These are phyloP conservation scores for Brevimyrus niger DNA, from an alignment of 2,113 vertebrate species.

Conservation along the genomic window DNA sequence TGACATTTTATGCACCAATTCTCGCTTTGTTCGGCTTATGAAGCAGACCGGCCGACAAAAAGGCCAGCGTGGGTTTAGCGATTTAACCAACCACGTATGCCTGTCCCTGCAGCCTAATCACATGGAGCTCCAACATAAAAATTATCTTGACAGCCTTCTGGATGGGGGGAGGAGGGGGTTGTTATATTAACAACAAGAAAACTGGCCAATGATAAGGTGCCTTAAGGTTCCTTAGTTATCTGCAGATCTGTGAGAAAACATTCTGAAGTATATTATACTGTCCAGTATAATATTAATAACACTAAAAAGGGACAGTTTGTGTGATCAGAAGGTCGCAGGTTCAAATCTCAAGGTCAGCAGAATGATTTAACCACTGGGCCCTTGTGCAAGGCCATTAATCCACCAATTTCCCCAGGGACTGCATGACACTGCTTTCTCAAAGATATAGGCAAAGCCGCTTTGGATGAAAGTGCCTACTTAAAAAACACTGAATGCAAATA, in stretches of 20 bases:
- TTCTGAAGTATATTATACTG: not conserved
- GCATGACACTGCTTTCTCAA: not conserved
- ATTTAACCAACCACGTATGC: not conserved
- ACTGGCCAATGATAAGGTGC: not conserved
- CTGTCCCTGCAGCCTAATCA: not conserved
- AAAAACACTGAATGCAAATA: not conserved
- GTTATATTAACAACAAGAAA: not conserved
- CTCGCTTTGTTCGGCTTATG: not conserved
- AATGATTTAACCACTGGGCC: not conserved
- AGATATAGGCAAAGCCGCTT: not conserved
- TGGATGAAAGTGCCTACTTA: not conserved
- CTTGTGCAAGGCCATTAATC: not conserved
- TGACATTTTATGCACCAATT: slow-evolving; percentile 12
- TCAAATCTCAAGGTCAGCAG: not conserved
- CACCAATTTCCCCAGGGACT: not conserved
- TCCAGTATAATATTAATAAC: not conserved
- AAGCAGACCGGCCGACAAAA: not conserved
- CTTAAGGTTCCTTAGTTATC: not conserved
- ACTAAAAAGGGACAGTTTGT: not conserved
- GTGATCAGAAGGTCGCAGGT: not conserved
- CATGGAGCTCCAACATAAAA: not conserved
- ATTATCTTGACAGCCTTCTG: not conserved
- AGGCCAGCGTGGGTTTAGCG: not conserved
- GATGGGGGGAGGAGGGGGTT: not conserved
- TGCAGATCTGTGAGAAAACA: not conserved